Evolutionary conservation across 1,140 invertebrate genomes (phyloP).

Genomic region (Brachionus paranguensis): DNA sequence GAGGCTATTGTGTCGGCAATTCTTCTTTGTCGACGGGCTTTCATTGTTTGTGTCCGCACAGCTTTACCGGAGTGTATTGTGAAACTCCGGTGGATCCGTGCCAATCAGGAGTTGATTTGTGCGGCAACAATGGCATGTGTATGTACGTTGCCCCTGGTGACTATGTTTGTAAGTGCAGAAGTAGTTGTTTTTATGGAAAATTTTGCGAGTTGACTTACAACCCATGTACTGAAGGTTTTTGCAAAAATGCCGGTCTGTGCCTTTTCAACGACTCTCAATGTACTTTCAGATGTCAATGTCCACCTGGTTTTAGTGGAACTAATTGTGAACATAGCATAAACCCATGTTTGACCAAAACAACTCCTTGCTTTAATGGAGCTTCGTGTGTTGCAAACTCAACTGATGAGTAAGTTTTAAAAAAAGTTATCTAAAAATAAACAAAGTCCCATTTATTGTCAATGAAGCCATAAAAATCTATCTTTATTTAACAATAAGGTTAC

Average conservation of each 20-base stretch:
- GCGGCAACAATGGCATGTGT: background rate
- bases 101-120: background rate
- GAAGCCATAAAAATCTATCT: too few species aligned
- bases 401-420: constrained; percentile 72
- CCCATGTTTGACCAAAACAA: constrained; percentile 47
- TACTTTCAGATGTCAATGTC: constrained; percentile 41
- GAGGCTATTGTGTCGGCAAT: constrained; percentile 41
- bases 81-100: constrained; percentile 50
- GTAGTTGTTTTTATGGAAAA: constrained; percentile 37
- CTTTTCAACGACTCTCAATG: background rate
- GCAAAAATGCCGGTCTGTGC: constrained; percentile 24
- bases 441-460: too few species aligned
- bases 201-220: constrained; percentile 36
- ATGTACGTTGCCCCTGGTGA: background rate
- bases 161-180: constrained; percentile 7
- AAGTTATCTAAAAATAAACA: constrained; percentile 40
- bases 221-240: background rate
- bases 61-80: constrained; percentile 20
- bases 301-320: constrained; percentile 40
- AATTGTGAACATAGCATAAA: constrained; percentile 15
- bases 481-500: too few species aligned
- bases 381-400: constrained; percentile 46
- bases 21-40: constrained; percentile 42
- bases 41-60: constrained; percentile 45
- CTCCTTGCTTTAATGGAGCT: constrained; percentile 60